Evolutionary conservation across 2,797 vertebrate species (phyloP).

Genomic region (Odontamblyopus lacepedii): DNA sequence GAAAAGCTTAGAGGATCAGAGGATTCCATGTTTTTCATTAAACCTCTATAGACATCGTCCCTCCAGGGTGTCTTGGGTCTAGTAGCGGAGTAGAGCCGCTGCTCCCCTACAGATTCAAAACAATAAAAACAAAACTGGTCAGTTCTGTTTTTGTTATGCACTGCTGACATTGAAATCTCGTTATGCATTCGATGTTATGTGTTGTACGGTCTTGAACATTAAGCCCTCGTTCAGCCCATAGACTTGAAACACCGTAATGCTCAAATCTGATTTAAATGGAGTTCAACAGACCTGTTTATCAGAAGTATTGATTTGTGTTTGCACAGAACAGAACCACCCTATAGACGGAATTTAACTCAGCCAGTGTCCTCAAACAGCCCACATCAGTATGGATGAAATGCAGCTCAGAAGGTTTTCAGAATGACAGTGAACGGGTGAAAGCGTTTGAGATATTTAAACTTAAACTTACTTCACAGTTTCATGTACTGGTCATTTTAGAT

Average conservation of each 20-base stretch:
- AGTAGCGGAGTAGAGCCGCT: too few species aligned
- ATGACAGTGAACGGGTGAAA: background rate
- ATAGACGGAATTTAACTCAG: background rate
- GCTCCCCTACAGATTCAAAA: background rate
- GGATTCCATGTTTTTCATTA: too few species aligned
- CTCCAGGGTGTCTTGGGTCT: too few species aligned
- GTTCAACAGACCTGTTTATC: background rate
- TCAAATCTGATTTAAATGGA: background rate
- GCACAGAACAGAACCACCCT: background rate
- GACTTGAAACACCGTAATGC: background rate
- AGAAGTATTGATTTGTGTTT: slow-evolving; percentile 4
- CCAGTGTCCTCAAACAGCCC: background rate
- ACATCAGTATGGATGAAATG: slow-evolving; percentile 4
- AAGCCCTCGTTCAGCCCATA: background rate
- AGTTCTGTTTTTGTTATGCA: background rate
- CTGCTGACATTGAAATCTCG: background rate
- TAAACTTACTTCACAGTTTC: background rate
- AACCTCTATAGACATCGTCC: too few species aligned
- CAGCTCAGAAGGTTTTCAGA: background rate
- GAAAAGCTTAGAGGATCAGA: too few species aligned
- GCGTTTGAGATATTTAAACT: background rate
- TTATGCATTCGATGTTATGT: background rate
- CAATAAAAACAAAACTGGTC: background rate
- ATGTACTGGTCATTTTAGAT: background rate
- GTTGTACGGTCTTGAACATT: background rate